A percentile compares a stretch with the other conserved stretches of the same genome.
phyloP scores from a whole-genome alignment of 1,140 invertebrate genomes.

The Tetramorium alpestre region DNA sequence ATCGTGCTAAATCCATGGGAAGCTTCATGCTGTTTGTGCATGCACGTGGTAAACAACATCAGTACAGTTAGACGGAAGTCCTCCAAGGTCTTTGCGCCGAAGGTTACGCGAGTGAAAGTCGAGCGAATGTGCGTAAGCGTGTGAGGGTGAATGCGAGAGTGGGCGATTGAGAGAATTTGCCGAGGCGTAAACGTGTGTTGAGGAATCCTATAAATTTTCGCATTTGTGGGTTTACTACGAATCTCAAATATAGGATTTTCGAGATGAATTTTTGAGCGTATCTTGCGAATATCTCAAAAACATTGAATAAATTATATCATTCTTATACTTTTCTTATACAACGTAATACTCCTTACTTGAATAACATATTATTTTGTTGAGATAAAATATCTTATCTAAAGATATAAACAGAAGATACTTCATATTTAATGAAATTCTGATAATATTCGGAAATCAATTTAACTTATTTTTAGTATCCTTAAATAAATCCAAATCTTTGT shows the following conservation, averaged over 20 bases:
- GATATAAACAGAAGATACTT: background rate
- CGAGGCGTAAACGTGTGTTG: background rate
- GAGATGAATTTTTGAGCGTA: background rate
- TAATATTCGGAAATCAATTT: background rate
- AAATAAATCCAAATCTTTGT: background rate
- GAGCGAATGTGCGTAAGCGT: background rate
- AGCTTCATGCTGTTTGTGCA: background rate
- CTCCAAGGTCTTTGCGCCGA: background rate
- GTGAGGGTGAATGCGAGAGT: background rate
- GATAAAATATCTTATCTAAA: slow-evolving; percentile 35
- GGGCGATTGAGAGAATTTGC: background rate
- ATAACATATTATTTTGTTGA: background rate
- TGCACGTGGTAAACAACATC: slow-evolving; percentile 18
- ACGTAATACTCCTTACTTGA: background rate
- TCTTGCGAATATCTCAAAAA: background rate
- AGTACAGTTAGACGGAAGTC: slow-evolving; percentile 11
- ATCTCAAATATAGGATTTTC: background rate
- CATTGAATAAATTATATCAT: background rate
- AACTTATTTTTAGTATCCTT: background rate
- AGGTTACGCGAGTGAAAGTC: background rate
- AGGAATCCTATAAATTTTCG: background rate
- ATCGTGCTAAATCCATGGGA: background rate
- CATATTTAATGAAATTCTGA: background rate
- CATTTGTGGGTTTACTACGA: background rate
- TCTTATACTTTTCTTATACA: background rate